Evolutionary conservation across 2,113 vertebrate genomes (phyloP).

Genomic region (Burhinus bistriatus): DNA sequence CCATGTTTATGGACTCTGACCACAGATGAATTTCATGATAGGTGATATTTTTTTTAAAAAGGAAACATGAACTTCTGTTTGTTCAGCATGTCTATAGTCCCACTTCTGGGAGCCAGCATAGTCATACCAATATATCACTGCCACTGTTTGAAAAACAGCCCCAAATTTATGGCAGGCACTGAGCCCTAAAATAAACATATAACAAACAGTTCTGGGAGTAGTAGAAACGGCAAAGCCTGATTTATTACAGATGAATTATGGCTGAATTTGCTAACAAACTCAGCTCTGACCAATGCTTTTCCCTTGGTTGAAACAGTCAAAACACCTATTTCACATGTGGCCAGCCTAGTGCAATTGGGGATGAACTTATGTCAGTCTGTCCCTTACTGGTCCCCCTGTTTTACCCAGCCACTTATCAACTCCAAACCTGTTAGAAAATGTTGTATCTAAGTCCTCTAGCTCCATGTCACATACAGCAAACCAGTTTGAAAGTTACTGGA

Average conservation of each 20-base stretch:
- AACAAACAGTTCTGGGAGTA: not conserved
- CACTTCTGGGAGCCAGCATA: not conserved
- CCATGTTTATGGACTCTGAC: not conserved
- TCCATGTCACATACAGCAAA: not conserved
- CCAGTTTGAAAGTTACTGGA: not conserved
- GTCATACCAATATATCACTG: not conserved
- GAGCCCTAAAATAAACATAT: conserved; percentile 34
- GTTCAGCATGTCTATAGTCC: not conserved
- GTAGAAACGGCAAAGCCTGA: not conserved
- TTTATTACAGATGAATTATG: conserved; percentile 13
- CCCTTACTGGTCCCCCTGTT: not conserved
- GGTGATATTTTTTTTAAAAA: not conserved
- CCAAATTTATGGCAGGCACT: conserved; percentile 18
- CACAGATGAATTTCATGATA: not conserved
- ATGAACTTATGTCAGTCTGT: not conserved
- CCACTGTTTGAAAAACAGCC: not conserved
- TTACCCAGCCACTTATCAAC: not conserved
- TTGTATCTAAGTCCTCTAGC: not conserved
- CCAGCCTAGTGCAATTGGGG: not conserved
- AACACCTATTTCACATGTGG: not conserved
- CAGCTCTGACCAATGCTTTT: not conserved
- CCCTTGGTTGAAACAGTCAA: not conserved
- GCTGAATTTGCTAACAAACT: conserved; percentile 13
- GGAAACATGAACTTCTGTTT: not conserved
- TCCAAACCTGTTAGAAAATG: not conserved